Evolutionary conservation across 2,888 invertebrate species (phyloP), one percentile per base, ranked within the genome.

Genomic region (Catonia carolina): DNA sequence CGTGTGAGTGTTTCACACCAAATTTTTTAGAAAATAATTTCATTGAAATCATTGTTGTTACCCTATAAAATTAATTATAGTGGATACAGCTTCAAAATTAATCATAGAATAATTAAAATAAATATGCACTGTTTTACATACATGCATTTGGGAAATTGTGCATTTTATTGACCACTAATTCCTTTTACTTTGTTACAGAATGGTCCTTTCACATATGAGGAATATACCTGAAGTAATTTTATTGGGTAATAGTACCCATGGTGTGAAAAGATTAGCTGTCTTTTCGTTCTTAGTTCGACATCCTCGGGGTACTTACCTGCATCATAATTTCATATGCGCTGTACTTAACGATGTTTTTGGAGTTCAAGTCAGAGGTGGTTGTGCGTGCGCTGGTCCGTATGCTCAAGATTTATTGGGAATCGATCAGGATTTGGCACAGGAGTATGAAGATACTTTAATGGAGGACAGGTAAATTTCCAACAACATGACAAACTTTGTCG

Each of bases 311-410:
- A 83, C 86, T 12, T 92, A 88, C 70, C 80, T 93, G 1, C 94
- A 94, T 71, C 89, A 93, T 72, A 92, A 92, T 73, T 84, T 87
- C 77, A 74, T 94, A 8, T 86, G 86, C 64, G 86, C 89, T 8
- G 80, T 94, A 17, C 77, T 95, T 42, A 94, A 93, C 69, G 93
- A 95, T 68, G 83, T 95, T 22, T 94, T 92, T 70, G 94, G 94
- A 0, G 89, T 95, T 54, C 93, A 93, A 73, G 86, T 86, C 0
- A 77, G 88, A 60, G 85, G 87, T 0, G 89, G 88, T 0, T 80
- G 86, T 66, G 84, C 85, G 14, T 91, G 91, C 72, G 88, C 90
- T 47, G 83, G 89, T 53, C 85, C 87, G 54, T 92, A 93, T 69
- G 89, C 89, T 2, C 85, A 89, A 71, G 87, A 89, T 72, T 75